Evolutionary conservation across 2,797 vertebrate species (phyloP), one percentile per base, ranked within the genome.

Genomic region (Liparis tanakae): DNA sequence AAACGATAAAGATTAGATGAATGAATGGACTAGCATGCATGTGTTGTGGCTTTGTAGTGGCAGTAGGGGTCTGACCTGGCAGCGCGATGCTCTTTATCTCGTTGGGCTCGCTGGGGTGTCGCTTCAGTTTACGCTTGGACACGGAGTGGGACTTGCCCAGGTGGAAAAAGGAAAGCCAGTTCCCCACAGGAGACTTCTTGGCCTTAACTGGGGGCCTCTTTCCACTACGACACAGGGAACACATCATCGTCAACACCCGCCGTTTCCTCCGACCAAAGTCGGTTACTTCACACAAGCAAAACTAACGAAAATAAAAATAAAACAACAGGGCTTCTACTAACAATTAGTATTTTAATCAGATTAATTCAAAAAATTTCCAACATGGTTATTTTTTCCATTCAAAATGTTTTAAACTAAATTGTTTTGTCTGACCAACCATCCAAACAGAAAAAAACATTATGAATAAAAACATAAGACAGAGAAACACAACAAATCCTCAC

Each of bases 141-240:
- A 97, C 0, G n/a, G 93, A 93, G 63, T 95, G 93, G 4, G 97
- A 98, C 78, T 98, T 98, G 10, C 97, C 97, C 89, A 99, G 88
- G 89, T 96, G 97, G 92, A 99, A 99, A 90, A 99, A 99, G 34
- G 98, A 98, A 51, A 97, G 95, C 98, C 97, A 99, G 85, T 96
- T 98, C 78, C 97, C 98, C 58, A 98, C 97, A 0, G 98, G 98
- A 43, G 98, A 99, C 25, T 97, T 98, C 89, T 98, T 99, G 78
- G 95, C 93, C 90, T 97, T 99, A 76, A 85, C 93, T 62, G 96
- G 94, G 48, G 95, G 94, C 25, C 97, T 94, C 90, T 98, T 99
- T 75, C 94, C 95, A 85, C n/a, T 76, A 74, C 8, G 51, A 84
- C 62, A 75, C 7, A 88, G 20, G 60, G 68, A 48, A 84, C 22